Percentiles rank a stretch among this genome's conserved stretches.
phyloP scores from a whole-genome alignment of 2,888 invertebrate genomes.

The Spodoptera exigua region DNA sequence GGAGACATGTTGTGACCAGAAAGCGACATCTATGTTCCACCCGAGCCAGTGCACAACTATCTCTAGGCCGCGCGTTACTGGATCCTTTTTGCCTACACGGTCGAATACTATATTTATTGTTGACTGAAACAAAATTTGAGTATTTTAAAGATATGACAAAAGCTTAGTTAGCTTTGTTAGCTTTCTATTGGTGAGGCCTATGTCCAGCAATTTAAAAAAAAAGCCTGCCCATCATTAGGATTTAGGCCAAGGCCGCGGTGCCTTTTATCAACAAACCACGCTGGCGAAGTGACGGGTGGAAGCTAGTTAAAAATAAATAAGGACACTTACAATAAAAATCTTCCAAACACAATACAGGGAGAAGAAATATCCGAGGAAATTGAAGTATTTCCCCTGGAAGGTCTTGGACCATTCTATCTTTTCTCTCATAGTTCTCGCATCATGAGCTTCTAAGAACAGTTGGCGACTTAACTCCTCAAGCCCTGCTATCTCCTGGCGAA shows the following conservation, averaged over 20 bases:
- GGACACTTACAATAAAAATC: slow-evolving; percentile 97
- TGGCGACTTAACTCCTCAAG: slow-evolving; percentile 98
- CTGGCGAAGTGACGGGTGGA: no score
- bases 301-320: not conserved
- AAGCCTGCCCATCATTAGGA: not conserved
- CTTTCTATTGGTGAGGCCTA: no score
- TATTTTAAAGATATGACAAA: no score
- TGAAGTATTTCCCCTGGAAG: slow-evolving; percentile 99
- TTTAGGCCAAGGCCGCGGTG: no score
- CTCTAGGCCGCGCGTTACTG: slow-evolving; percentile 98
- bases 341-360: slow-evolving; percentile 99
- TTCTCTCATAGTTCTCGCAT: slow-evolving; percentile 97
- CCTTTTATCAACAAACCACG: no score
- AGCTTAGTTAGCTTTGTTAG: no score
- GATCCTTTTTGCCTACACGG: slow-evolving; percentile 99
- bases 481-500: slow-evolving; percentile 95
- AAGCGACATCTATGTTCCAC: slow-evolving; percentile 98
- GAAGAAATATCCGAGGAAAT: slow-evolving; percentile 99
- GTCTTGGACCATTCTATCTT: slow-evolving; percentile 98
- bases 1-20: slow-evolving; percentile 99
- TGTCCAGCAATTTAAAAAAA: no score
- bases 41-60: slow-evolving; percentile 99
- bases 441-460: slow-evolving; percentile 98
- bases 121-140: slow-evolving; percentile 89
- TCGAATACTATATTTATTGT: slow-evolving; percentile 99